Percentiles rank a stretch among this genome's conserved stretches.
Evolutionary conservation across 2,797 vertebrate genomes (phyloP).

Genomic region (Manis pentadactyla): DNA sequence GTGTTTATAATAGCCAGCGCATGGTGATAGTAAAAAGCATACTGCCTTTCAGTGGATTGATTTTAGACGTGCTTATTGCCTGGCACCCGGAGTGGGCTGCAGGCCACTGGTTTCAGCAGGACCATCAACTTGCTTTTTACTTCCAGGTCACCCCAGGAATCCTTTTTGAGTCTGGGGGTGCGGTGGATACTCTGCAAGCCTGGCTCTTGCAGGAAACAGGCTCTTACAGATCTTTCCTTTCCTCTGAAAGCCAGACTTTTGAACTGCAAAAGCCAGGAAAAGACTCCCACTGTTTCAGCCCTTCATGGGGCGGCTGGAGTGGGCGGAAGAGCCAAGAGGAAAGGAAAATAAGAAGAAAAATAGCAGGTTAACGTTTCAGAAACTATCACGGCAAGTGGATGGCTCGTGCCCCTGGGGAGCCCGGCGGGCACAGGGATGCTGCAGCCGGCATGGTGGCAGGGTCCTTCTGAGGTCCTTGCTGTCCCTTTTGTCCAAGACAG

Average conservation of each 20-base stretch:
- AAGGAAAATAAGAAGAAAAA: neutral
- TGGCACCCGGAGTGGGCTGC: neutral
- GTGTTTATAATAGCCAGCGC: neutral
- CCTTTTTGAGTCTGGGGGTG: neutral
- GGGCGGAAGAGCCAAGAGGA: neutral
- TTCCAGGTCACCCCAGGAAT: neutral
- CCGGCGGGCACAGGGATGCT: rapidly evolving
- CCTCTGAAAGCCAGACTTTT: neutral
- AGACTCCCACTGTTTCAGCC: neutral
- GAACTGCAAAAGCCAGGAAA: neutral
- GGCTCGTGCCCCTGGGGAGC: neutral
- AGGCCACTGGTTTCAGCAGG: neutral
- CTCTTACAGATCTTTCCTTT: neutral
- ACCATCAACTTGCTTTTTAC: neutral
- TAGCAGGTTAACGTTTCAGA: neutral
- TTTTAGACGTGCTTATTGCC: neutral
- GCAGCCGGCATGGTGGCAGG: rapidly evolving
- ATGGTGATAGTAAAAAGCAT: neutral
- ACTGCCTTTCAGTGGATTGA: neutral
- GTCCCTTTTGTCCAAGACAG: neutral
- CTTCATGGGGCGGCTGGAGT: neutral
- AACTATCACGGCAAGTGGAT: neutral
- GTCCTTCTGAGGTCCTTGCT: neutral
- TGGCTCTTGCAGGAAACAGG: neutral
- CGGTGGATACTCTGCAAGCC: neutral